Conservation (phyloP, 1,140 invertebrate species). For the Bombus affinis region DNA sequence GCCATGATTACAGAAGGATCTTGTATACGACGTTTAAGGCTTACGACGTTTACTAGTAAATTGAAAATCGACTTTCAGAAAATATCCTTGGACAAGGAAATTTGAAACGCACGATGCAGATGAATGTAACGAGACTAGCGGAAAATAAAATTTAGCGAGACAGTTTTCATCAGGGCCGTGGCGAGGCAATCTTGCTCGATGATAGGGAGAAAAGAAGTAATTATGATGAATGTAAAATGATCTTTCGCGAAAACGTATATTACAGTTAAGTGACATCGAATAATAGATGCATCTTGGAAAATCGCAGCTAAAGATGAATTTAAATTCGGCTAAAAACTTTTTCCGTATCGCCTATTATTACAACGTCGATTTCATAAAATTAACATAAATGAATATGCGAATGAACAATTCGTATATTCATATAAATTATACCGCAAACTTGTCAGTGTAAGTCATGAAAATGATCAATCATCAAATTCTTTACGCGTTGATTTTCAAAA, state of each 20-base stretch:
- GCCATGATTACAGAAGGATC: not conserved
- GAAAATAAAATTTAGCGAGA: not conserved
- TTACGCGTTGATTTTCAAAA: not conserved
- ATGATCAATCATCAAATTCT: not conserved
- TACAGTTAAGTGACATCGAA: not conserved
- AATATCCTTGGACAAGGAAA: not conserved
- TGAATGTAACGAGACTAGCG: not conserved
- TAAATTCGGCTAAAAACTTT: too few relatives aligned
- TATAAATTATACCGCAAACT: not conserved
- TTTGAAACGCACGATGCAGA: not conserved
- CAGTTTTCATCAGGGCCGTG: not conserved
- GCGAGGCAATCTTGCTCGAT: not conserved
- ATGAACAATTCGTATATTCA: not conserved
- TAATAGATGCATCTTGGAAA: not conserved
- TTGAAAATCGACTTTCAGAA: not conserved
- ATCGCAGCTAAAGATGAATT: too few relatives aligned
- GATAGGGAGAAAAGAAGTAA: not conserved
- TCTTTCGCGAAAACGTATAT: not conserved
- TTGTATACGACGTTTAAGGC: not conserved
- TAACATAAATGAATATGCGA: not conserved
- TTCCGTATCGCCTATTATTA: too few relatives aligned
- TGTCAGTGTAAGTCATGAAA: not conserved
- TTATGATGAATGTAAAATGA: slow-evolving; percentile 15
- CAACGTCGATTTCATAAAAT: not conserved
- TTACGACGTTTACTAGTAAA: not conserved